These are phyloP conservation scores for Yponomeuta evonymella DNA, from an alignment of 2,888 invertebrate species.

Conservation along the genomic window DNA sequence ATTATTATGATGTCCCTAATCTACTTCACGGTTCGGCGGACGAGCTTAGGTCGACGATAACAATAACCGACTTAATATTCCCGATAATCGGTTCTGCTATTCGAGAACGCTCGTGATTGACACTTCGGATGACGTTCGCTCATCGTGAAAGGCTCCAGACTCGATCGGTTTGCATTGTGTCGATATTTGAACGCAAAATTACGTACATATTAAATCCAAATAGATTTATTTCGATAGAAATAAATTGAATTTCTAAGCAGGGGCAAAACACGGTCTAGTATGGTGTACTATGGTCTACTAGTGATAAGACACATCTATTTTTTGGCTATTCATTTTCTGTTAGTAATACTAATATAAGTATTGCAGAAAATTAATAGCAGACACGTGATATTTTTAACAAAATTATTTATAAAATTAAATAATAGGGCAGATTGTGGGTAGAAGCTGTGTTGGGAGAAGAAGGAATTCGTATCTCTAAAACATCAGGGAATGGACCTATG, in stretches of 20 bases:
- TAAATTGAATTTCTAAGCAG: not conserved
- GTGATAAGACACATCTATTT: too few species aligned
- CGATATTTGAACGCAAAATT: conserved; percentile 7
- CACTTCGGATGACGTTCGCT: conserved; percentile 66
- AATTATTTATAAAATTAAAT: too few species aligned
- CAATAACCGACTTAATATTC: conserved; percentile 73
- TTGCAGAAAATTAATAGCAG: too few species aligned
- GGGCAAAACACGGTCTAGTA: too few species aligned
- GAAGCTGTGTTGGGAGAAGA: too few species aligned
- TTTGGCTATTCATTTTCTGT: too few species aligned
- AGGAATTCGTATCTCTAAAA: too few species aligned
- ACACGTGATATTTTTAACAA: too few species aligned
- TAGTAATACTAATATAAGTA: too few species aligned
- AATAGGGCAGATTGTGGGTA: too few species aligned
- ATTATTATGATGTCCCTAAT: conserved; percentile 73
- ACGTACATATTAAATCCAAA: conserved; percentile 6
- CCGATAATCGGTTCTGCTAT: conserved; percentile 75
- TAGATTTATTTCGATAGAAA: not conserved
- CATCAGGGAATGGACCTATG: too few species aligned
- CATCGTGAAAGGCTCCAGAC: conserved; percentile 39
- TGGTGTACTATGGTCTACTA: too few species aligned
- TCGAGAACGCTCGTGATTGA: conserved; percentile 72
- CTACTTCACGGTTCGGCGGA: conserved; percentile 66
- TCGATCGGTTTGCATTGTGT: conserved; percentile 39
- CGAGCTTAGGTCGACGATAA: conserved; percentile 65